Percentiles rank a stretch among this genome's conserved stretches.
Evolutionary conservation across 2,888 invertebrate species (phyloP).

Genomic region (Apamea crenata): DNA sequence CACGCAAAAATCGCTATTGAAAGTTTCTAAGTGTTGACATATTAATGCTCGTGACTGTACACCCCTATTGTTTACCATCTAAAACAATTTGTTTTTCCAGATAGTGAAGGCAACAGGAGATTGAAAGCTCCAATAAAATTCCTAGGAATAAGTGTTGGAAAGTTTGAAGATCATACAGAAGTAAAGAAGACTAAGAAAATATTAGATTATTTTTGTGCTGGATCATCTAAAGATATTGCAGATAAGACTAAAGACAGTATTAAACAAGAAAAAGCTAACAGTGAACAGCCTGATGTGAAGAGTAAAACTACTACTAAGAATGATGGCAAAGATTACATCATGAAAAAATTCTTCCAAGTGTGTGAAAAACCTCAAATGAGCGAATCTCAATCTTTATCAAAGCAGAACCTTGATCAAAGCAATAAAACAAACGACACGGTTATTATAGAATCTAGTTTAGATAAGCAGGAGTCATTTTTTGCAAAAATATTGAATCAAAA

Average conservation of each 20-base stretch:
- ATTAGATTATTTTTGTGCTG: conserved; percentile 90
- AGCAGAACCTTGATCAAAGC: conserved; percentile 7
- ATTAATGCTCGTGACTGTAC: too few species aligned
- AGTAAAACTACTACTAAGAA: conserved; percentile 53
- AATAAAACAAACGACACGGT: conserved; percentile 30
- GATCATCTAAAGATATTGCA: conserved; percentile 75
- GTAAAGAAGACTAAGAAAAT: conserved; percentile 90
- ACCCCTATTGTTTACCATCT: background rate
- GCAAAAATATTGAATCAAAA: conserved; percentile 80
- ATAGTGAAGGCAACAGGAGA: conserved; percentile 79
- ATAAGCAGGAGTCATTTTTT: conserved; percentile 88
- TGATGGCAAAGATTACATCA: conserved; percentile 78
- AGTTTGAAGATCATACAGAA: conserved; percentile 92
- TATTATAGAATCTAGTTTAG: conserved; percentile 75
- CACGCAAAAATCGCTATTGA: too few species aligned
- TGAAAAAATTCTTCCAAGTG: conserved; percentile 78
- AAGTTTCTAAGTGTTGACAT: too few species aligned
- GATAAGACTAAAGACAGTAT: conserved; percentile 58
- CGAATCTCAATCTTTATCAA: conserved; percentile 1
- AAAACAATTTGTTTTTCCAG: conserved; percentile 72
- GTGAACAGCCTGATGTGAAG: conserved; percentile 27
- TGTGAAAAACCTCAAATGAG: conserved; percentile 48
- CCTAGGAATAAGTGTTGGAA: conserved; percentile 94
- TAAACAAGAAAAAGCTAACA: conserved; percentile 38
- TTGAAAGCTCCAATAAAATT: conserved; percentile 91